phyloP scores from a whole-genome alignment of 2,113 vertebrate species.

The Cinclus cinclus region DNA sequence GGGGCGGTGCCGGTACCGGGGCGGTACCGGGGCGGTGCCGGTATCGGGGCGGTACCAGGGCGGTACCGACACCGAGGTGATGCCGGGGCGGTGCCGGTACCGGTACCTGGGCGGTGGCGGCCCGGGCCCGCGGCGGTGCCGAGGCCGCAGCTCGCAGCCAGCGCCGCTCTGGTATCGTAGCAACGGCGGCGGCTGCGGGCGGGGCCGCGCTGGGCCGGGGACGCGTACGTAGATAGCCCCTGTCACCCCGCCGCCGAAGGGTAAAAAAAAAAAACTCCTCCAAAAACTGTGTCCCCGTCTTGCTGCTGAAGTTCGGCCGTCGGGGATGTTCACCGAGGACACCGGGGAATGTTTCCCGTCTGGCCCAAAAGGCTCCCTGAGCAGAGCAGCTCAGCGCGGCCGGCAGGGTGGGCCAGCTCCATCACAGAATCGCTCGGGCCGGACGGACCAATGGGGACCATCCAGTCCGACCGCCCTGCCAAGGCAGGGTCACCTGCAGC shows the following conservation, averaged over 20 bases:
- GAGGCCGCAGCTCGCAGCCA: neutral
- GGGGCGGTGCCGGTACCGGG: neutral
- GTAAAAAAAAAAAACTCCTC: too few relatives aligned
- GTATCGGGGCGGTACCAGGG: too few relatives aligned
- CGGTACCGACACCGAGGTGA: too few relatives aligned
- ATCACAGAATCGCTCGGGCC: accelerated
- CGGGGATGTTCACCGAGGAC: too few relatives aligned
- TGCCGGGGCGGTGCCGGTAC: too few relatives aligned
- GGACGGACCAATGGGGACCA: neutral
- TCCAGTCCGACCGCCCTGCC: neutral
- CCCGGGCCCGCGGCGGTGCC: neutral
- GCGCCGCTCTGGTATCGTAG: neutral
- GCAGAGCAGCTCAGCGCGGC: neutral
- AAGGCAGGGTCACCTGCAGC: neutral
- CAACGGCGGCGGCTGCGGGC: neutral
- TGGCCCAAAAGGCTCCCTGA: accelerated
- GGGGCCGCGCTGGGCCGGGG: neutral
- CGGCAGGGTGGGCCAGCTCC: neutral
- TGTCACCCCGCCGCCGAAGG: too few relatives aligned
- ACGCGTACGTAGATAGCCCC: accelerated
- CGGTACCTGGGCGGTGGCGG: neutral
- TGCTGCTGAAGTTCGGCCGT: neutral
- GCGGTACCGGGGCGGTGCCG: neutral
- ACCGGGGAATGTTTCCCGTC: accelerated
- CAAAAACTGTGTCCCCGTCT: neutral